Conservation (phyloP, 2,113 vertebrate genomes). For the Triplophysa dalaica region DNA sequence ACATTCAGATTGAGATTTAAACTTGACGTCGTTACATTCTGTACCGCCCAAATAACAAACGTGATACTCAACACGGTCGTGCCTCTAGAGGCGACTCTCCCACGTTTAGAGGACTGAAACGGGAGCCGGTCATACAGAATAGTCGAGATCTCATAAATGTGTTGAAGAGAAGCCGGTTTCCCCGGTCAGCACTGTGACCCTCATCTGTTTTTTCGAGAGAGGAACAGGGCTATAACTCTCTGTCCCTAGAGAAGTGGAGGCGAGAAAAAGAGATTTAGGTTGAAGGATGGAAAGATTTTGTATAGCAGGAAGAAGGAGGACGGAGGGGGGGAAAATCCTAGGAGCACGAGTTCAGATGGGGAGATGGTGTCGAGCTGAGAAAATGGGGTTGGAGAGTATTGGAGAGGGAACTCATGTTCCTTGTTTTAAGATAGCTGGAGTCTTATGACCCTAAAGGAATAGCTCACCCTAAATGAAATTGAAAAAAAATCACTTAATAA, state of each 20-base stretch:
- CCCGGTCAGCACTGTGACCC: not conserved
- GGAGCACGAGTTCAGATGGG: not conserved
- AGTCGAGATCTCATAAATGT: constrained; percentile 16
- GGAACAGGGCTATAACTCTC: not conserved
- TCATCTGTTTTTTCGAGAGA: constrained; percentile 41
- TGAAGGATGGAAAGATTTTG: constrained; percentile 13
- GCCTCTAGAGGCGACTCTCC: constrained; percentile 13
- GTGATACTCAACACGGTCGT: not conserved
- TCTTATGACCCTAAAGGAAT: not conserved
- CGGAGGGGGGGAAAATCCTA: not conserved
- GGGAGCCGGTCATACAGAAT: constrained; percentile 5
- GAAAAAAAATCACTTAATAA: too few species aligned
- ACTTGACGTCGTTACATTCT: not conserved
- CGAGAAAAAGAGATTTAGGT: not conserved
- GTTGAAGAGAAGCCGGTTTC: not conserved
- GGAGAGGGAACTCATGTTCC: not conserved
- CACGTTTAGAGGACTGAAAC: constrained; percentile 15
- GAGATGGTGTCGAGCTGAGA: constrained; percentile 6
- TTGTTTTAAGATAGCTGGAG: not conserved
- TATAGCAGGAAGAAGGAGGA: not conserved
- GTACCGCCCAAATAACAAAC: constrained; percentile 7
- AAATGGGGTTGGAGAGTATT: not conserved
- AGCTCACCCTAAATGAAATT: too few species aligned
- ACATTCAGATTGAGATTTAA: constrained; percentile 1
- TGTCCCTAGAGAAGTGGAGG: not conserved